Conservation (phyloP, 1,140 invertebrate species). For the Drosophila albomicans region DNA sequence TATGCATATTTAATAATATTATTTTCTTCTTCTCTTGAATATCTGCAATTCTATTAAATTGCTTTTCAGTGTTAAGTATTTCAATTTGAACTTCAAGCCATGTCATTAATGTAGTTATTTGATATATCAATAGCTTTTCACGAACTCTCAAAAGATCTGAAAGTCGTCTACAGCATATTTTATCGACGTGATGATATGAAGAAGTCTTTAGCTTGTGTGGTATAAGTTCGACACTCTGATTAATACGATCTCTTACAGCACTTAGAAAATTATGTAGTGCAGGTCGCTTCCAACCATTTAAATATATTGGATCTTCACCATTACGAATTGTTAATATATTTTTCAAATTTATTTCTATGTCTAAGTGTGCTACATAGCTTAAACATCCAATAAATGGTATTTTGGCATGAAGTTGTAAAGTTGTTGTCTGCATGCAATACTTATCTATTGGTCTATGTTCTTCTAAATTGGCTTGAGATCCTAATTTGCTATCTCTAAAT, state of each 20-base stretch:
- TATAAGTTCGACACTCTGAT: not conserved
- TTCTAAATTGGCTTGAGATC: not conserved
- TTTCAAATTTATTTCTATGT: slow-evolving; percentile 10
- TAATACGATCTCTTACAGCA: not conserved
- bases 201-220: not conserved
- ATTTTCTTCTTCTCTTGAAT: not conserved
- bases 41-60: not conserved
- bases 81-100: not conserved
- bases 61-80: not conserved
- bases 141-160: not conserved
- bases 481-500: not conserved
- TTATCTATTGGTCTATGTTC: not conserved
- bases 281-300: not conserved
- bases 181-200: not conserved
- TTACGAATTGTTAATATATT: not conserved
- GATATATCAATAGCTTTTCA: not conserved
- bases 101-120: not conserved
- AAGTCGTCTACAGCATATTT: not conserved
- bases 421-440: slow-evolving; percentile 7
- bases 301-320: not conserved
- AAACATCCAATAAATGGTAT: not conserved
- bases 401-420: not conserved
- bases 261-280: not conserved
- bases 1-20: not conserved
- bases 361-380: not conserved